Percentiles rank a stretch among this genome's conserved stretches.
phyloP scores from a whole-genome alignment of 2,797 vertebrate species.

The Sylvilagus floridanus region DNA sequence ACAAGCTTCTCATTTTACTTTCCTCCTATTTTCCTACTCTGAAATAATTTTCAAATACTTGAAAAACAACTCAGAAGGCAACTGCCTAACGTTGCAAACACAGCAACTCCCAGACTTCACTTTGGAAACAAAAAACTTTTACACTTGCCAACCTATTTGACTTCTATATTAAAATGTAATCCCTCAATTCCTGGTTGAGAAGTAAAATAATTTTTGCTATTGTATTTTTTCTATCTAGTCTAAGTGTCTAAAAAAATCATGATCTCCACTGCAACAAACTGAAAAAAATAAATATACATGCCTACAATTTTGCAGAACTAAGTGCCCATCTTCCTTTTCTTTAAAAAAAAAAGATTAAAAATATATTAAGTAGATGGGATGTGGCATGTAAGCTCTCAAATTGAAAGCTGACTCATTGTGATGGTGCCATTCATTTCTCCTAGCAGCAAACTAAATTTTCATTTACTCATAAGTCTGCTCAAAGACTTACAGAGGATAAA shows the following conservation, averaged over 20 bases:
- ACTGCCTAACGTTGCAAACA: neutral
- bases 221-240: constrained; percentile 9
- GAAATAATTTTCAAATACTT: neutral
- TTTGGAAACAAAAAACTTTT: neutral
- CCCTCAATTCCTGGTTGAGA: neutral
- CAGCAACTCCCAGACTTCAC: neutral
- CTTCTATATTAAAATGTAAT: constrained; percentile 44
- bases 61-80: neutral
- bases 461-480: constrained; percentile 14
- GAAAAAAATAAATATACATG: neutral
- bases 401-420: neutral
- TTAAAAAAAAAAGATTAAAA: neutral
- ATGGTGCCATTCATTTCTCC: neutral
- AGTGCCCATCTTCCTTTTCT: neutral
- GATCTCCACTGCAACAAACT: neutral
- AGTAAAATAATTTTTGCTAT: constrained; percentile 16
- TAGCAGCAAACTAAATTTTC: constrained; percentile 9
- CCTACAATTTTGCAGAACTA: neutral
- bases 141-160: neutral
- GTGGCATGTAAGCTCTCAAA: neutral
- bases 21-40: neutral
- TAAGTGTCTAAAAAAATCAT: neutral
- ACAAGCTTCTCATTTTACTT: neutral
- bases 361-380: neutral
- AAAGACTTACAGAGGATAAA: neutral